Evolutionary conservation across 2,888 invertebrate species (phyloP).

Genomic region (Exocentrus adspersus): DNA sequence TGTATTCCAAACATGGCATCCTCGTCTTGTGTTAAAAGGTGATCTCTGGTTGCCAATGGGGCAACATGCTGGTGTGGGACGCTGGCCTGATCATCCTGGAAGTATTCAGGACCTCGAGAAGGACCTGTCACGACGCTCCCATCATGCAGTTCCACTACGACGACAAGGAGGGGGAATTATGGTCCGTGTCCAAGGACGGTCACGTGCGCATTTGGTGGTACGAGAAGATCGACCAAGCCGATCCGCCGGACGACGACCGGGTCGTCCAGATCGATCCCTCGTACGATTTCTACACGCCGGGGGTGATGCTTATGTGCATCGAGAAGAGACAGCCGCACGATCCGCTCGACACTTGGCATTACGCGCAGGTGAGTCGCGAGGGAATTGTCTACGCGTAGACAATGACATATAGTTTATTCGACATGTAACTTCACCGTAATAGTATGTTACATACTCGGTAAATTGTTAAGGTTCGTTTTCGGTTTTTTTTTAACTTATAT

Average conservation of each 20-base stretch:
- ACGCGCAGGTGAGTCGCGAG: conserved; percentile 76
- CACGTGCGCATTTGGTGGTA: conserved; percentile 89
- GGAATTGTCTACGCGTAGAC: no score
- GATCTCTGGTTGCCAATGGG: conserved; percentile 89
- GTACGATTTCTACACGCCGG: conserved; percentile 76
- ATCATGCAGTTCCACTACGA: conserved; percentile 71
- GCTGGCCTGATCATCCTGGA: conserved; percentile 88
- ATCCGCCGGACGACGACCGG: conserved; percentile 82
- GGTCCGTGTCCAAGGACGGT: conserved; percentile 74
- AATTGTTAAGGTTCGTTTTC: no score
- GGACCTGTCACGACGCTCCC: conserved; percentile 79
- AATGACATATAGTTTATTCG: no score
- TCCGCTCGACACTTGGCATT: conserved; percentile 67
- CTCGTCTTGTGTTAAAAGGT: no score
- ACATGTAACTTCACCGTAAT: no score
- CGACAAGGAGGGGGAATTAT: conserved; percentile 61
- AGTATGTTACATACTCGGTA: no score
- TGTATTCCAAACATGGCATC: background rate
- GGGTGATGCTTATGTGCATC: conserved; percentile 66
- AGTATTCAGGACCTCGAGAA: conserved; percentile 76
- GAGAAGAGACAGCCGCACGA: conserved; percentile 63
- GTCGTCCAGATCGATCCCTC: conserved; percentile 86
- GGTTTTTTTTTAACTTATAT: no score
- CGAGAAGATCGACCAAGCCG: conserved; percentile 89
- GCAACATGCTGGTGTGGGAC: conserved; percentile 92